These are phyloP conservation scores for Ciconia stormi DNA, from an alignment of 2,113 vertebrate genomes.

Conservation along the genomic window DNA sequence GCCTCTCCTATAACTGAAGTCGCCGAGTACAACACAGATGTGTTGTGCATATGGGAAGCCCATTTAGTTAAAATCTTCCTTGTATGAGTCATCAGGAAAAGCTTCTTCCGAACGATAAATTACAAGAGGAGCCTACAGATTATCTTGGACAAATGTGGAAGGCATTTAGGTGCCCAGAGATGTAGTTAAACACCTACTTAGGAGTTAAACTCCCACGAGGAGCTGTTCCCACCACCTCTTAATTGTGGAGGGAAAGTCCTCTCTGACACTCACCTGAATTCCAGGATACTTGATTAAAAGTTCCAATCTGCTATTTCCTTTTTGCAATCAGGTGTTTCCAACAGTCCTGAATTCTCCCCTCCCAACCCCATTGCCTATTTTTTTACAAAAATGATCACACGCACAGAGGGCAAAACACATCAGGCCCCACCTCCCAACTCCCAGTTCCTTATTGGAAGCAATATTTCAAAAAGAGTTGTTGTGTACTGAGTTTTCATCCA, in stretches of 20 bases:
- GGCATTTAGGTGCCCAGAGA: constrained; percentile 1
- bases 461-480: constrained; percentile 22
- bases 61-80: background rate
- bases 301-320: constrained; percentile 6
- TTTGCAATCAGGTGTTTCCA: constrained; percentile 18
- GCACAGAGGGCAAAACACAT: background rate
- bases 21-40: background rate
- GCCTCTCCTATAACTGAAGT: background rate
- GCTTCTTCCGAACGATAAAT: background rate
- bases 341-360: background rate
- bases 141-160: background rate
- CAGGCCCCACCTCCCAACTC: constrained; percentile 20
- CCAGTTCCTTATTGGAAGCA: constrained; percentile 34
- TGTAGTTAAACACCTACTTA: background rate
- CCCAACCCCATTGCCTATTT: background rate
- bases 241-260: background rate
- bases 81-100: background rate
- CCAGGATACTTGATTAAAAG: constrained; percentile 33
- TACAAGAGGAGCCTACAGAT: background rate
- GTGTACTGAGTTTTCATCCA: constrained; percentile 51
- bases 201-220: background rate
- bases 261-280: constrained; percentile 59
- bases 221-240: background rate
- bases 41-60: background rate
- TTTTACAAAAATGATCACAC: background rate